Conservation (phyloP, 2,888 invertebrate species). For the Drosophila paramelanica region DNA sequence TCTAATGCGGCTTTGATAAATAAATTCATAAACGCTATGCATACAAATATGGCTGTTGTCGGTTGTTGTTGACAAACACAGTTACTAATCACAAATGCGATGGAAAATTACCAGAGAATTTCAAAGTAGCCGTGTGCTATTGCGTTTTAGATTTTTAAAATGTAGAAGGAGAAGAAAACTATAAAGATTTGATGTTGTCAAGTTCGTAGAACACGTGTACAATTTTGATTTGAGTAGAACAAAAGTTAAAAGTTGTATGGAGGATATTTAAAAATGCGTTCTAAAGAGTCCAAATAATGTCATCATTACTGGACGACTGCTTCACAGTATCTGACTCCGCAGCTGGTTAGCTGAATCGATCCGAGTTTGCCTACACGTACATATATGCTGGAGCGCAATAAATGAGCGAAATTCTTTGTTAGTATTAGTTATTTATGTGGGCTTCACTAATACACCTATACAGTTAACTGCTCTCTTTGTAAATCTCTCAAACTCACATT, state of each 20-base stretch:
- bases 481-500: conserved; percentile 11
- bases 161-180: neutral
- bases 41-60: conserved; percentile 8
- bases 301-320: neutral
- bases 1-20: neutral
- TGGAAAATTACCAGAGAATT: conserved; percentile 20
- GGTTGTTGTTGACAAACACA: conserved; percentile 33
- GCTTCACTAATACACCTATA: conserved; percentile 36
- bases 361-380: neutral
- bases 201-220: neutral
- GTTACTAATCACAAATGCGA: conserved; percentile 9
- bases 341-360: neutral
- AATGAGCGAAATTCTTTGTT: conserved; percentile 1
- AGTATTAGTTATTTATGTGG: conserved; percentile 31
- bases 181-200: neutral
- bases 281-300: neutral
- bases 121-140: neutral
- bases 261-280: neutral
- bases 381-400: neutral
- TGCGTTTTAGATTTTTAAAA: neutral
- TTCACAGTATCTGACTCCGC: neutral
- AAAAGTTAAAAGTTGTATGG: neutral
- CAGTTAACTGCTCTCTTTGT: conserved; percentile 24
- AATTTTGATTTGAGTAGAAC: neutral
- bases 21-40: neutral